phyloP scores from a whole-genome alignment of 2,888 invertebrate genomes.

The Nesidiocoris tenuis region DNA sequence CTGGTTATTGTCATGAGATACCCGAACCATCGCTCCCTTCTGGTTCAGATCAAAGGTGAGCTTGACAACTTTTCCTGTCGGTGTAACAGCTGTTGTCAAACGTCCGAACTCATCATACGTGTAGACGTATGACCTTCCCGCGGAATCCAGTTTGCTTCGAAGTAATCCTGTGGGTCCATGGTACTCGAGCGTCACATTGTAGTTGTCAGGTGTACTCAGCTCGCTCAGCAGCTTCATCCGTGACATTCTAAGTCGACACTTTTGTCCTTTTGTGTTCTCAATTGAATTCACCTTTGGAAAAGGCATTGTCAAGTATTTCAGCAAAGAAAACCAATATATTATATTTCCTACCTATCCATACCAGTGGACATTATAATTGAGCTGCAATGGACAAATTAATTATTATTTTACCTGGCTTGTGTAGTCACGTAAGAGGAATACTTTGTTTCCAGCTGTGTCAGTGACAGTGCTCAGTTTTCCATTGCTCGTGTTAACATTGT shows the following conservation, averaged over 20 bases:
- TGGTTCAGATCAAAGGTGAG: slow-evolving; percentile 85
- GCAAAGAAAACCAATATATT: not conserved
- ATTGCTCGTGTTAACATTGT: slow-evolving; percentile 94
- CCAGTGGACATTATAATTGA: not conserved
- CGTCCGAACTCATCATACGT: slow-evolving; percentile 94
- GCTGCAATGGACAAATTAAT: not conserved
- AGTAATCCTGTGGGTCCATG: slow-evolving; percentile 86
- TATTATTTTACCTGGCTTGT: slow-evolving; percentile 63
- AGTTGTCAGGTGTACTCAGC: slow-evolving; percentile 87
- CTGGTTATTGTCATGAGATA: slow-evolving; percentile 78
- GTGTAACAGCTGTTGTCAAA: slow-evolving; percentile 85
- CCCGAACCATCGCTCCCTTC: slow-evolving; percentile 84
- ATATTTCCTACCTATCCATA: too few species aligned
- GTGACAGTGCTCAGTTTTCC: slow-evolving; percentile 92
- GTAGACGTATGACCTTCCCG: slow-evolving; percentile 87
- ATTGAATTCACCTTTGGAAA: slow-evolving; percentile 75
- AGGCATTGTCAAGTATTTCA: not conserved
- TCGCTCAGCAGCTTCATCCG: slow-evolving; percentile 89
- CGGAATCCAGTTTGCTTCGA: slow-evolving; percentile 84
- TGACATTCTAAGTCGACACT: slow-evolving; percentile 86
- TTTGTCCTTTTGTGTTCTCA: slow-evolving; percentile 90
- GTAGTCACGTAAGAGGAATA: slow-evolving; percentile 78
- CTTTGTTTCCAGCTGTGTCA: slow-evolving; percentile 88
- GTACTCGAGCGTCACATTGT: slow-evolving; percentile 91
- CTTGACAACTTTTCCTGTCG: slow-evolving; percentile 90